Conservation (phyloP, 2,797 vertebrate genomes). For the Threskiornis aethiopicus region DNA sequence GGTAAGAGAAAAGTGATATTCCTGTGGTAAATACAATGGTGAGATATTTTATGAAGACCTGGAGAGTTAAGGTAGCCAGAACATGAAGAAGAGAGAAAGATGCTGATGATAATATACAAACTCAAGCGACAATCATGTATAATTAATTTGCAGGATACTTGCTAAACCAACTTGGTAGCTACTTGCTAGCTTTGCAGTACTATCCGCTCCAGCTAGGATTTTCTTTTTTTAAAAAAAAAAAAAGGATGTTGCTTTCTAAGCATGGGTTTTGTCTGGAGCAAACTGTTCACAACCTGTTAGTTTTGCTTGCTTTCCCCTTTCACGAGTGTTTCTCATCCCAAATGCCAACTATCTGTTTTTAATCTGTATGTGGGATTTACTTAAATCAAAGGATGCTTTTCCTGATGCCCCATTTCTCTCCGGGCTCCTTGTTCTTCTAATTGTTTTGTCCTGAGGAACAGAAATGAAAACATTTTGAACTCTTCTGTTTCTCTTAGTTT, state of each 20-base stretch:
- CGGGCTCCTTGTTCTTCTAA: background rate
- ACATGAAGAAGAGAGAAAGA: background rate
- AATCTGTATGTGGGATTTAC: background rate
- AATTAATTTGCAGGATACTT: background rate
- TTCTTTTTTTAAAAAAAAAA: background rate
- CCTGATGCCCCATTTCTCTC: background rate
- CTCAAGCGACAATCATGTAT: background rate
- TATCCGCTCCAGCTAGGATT: background rate
- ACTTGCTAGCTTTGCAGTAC: background rate
- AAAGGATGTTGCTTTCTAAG: background rate
- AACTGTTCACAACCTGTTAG: background rate
- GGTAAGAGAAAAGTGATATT: conserved; percentile 74
- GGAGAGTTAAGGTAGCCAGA: background rate
- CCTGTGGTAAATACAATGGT: background rate
- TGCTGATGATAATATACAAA: background rate
- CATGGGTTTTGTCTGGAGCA: background rate
- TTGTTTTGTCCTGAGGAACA: background rate
- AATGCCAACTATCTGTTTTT: background rate
- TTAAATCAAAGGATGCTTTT: background rate
- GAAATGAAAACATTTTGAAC: background rate
- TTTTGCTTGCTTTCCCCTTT: background rate
- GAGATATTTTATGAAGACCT: background rate
- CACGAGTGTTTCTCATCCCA: background rate
- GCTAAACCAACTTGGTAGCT: background rate
- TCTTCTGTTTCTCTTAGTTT: background rate